Base-by-base conservation (phyloP, 1,140 invertebrate genomes). In the Mercenaria mercenaria region DNA sequence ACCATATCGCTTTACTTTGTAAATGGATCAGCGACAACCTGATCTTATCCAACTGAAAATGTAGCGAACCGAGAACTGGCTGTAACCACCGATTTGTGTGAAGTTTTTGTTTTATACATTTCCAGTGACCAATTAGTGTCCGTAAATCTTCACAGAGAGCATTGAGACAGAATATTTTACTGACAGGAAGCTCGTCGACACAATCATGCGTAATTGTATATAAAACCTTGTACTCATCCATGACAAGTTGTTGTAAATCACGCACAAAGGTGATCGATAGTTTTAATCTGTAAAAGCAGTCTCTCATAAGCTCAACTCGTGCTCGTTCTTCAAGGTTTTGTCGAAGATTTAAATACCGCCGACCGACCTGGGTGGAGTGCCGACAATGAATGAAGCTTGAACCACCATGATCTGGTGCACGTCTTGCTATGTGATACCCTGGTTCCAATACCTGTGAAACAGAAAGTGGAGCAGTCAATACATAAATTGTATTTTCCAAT, bases 61-160 rank as follows among this genome's bases (percentile, higher is more conserved):
- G 94, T 0, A 95, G 77, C 6, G 90, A 84, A 10, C 94, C 93
- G 1, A 94, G 74, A 37, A 92, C 88, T 0, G 94, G 92, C 76
- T 93, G 90, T 2, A 95, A 91, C 94, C 95, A 95, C 32, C 91
- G 91, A 77, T 92, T 93, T 3, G 93, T 94, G 82, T 95, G 94
- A 18, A 95, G 77, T 18, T 92, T 89, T 81, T 95, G 95, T 84
- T 95, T 95, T 56, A 96, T 94, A 52, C 92, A 93, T 82, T 95
- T 95, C 95, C 95, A 96, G 79, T 95, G 94, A 52, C 93, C 94
- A 2, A 94, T 93, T 79, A 95, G 94, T 20, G 95, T 92, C 0
- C 95, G 89, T 50, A 96, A 90, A 81, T 96, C 95, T 69, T 96
- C 95, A 93, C 95, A 95, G 10, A 96, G 76, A 20, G 93, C 92